Conservation (phyloP, 2,888 invertebrate species). For the Mythimna impura region DNA sequence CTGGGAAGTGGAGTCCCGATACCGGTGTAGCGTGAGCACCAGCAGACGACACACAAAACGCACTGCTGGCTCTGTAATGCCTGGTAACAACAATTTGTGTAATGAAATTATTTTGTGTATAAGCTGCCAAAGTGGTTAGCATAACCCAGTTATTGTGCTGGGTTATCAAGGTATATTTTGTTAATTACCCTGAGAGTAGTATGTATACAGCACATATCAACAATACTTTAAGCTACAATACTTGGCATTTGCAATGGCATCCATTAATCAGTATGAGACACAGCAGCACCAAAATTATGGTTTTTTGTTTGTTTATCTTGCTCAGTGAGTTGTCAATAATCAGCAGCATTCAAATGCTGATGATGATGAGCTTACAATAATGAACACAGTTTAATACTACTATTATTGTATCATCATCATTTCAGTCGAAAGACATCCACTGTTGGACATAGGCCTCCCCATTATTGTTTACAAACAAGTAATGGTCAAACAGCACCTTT, state of each 20-base stretch:
- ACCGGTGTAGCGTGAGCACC: constrained; percentile 94
- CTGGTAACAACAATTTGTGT: constrained; percentile 80
- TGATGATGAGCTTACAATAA: not conserved
- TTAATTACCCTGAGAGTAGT: too few relatives aligned
- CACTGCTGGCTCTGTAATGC: constrained; percentile 94
- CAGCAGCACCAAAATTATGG: not conserved
- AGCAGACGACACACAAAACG: constrained; percentile 95
- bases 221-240: not conserved
- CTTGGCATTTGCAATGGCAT: not conserved
- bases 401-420: not conserved
- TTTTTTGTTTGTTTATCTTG: not conserved
- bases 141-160: too few relatives aligned
- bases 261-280: not conserved
- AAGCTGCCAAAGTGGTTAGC: too few relatives aligned
- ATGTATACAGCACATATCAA: not conserved
- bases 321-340: not conserved
- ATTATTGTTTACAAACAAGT: not conserved
- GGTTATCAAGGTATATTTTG: too few relatives aligned
- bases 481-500: too few relatives aligned
- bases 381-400: not conserved
- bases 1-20: constrained; percentile 95
- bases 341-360: not conserved
- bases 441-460: too few relatives aligned
- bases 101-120: not conserved
- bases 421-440: too few relatives aligned